Base-by-base conservation (phyloP, 2,888 invertebrate species). In the Cosmia pyralina region DNA sequence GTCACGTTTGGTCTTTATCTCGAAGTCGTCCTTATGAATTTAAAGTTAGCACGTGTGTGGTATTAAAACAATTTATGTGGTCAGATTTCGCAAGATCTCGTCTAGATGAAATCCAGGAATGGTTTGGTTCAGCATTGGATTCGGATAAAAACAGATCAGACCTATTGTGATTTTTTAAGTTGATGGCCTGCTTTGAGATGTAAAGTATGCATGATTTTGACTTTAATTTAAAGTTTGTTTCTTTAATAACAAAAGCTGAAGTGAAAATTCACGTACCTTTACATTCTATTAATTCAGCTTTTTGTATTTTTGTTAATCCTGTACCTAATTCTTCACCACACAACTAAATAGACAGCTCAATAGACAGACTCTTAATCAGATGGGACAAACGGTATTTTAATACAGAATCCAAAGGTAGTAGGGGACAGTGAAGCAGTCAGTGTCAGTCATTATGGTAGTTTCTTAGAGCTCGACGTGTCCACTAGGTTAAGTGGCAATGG, bases 1-100 rank as follows among this genome's bases (percentile, higher is more conserved):
- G 80, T 72, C 87, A 87, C 85, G 85, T 81, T 75, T 77, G 11
- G 75, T 79, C 59, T 78, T 85, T 77, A 77, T 60, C 65, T 63
- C 10, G 46, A 75, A 57, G 60, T 60, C 28, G 79, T 60, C 73
- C 64, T 79, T 77, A 79, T 71, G 72, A 85, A 85, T 85, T 75
- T 81, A 77, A 85, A 83, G 73, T 72, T 74, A 64, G 70, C 82
- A 79, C 79, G 78, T 79, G 81, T 75, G 63, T 77, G 63, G 62
- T 77, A 62, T 77, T 60, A 63, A 75, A 58, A 69, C 64, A 59
- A 79, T 77, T 81, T 46, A 79, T 69, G 59, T 58, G 68, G 67
- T 28, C 60, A 46, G 58, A 17, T 81, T 75, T 66, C 48, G 70
- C 34, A 69, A 75, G 48, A 44, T 38, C 5, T 28, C 34, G 22